Evolutionary conservation across 2,797 vertebrate species (phyloP).

Genomic region (Eupleurogrammus muticus): DNA sequence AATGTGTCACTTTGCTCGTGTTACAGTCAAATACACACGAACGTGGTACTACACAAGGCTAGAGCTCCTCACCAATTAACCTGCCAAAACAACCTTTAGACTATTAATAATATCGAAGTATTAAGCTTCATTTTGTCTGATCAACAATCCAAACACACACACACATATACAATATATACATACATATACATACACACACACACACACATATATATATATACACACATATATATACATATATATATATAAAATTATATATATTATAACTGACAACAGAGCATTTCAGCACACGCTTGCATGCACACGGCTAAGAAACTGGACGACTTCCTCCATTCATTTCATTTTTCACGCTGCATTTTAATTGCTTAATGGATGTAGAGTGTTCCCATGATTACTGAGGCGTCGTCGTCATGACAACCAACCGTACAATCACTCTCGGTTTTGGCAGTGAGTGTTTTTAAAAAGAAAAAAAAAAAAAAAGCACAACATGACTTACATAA

Average conservation of each 20-base stretch:
- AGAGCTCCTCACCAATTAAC: too few relatives aligned
- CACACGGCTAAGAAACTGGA: background rate
- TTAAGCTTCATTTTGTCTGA: too few relatives aligned
- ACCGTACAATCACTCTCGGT: slow-evolving; percentile 22
- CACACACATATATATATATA: too few relatives aligned
- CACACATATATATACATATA: background rate
- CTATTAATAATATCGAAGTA: too few relatives aligned
- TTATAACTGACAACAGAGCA: too few relatives aligned
- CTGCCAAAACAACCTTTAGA: too few relatives aligned
- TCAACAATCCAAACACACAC: too few relatives aligned
- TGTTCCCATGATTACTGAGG: slow-evolving; percentile 68
- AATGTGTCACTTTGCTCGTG: background rate
- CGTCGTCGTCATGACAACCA: slow-evolving; percentile 64
- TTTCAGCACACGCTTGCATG: too few relatives aligned
- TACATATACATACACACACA: too few relatives aligned
- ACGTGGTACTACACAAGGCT: background rate
- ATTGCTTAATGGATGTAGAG: slow-evolving; percentile 57
- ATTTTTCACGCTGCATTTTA: slow-evolving; percentile 57
- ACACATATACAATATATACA: too few relatives aligned
- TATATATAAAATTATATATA: too few relatives aligned
- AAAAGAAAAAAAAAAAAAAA: slow-evolving; percentile 7
- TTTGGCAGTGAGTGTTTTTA: background rate
- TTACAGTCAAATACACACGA: background rate
- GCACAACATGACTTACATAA: slow-evolving; percentile 10
- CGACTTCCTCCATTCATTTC: slow-evolving; percentile 10